Base-by-base conservation (phyloP, 1,140 invertebrate species). In the Chironomus striatipennis region DNA sequence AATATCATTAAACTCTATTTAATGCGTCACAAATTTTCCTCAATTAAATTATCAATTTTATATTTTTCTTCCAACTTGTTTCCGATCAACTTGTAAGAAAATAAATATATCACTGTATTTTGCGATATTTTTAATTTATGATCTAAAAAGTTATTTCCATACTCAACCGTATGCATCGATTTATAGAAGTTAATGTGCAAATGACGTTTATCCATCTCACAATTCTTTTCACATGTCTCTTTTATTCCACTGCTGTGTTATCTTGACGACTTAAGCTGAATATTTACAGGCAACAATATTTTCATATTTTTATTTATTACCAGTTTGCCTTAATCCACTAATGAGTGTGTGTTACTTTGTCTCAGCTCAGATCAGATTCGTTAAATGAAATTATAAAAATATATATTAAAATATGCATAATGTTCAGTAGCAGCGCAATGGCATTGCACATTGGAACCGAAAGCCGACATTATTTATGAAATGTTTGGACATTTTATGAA, bases 381-480 rank as follows among this genome's bases (percentile, higher is more conserved):
- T 57, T n/a, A n/a, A 12, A 57, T 57, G 47, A 12, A 57, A 57
- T 57, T 57, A n/a, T 15, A 12, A n/a, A n/a, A n/a, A n/a, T n/a
- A n/a, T n/a, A n/a, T n/a, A n/a, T n/a, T n/a, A n/a, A n/a, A n/a
- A 57, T 57, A n/a, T n/a, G 12, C 12, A 57, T 57, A 57, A 5
- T 57, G 47, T 15, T 0, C 47, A 57, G 4, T 57, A 57, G 47
- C n/a, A 2, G 24, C 5, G 24, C 24, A 34, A 2, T 34, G 24
- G 47, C 47, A 57, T 57, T 47, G 43, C 43, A n/a, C n/a, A n/a
- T 34, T 57, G 12, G 47, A 5, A 15, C 47, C 47, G n/a, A 70
- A 70, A 70, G n/a, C 65, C 17, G 65, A 70, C 17, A 70, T 70
- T 70, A 70, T 70, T 70, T 70, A 70, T 70, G 65, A 70, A 70